Evolutionary conservation across 2,888 invertebrate species (phyloP), one percentile per base, ranked within the genome.

Genomic region (Oligia strigilis): DNA sequence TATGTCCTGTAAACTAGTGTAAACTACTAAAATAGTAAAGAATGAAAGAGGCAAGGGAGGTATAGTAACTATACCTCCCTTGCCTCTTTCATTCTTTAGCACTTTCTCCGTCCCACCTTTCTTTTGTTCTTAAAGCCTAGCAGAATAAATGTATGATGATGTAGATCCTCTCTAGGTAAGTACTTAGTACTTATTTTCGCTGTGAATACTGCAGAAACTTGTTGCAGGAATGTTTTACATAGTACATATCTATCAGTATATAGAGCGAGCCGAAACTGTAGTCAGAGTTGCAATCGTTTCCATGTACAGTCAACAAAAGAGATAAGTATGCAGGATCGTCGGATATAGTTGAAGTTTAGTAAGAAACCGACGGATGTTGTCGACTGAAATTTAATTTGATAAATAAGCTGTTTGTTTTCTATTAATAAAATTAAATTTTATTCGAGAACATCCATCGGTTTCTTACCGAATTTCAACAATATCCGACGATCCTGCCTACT

Each of bases 171-270:
- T 36, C 83, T n/a, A 29, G 60, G 43, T 23, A 40, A 43, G 58
- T 77, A 71, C 40, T 36, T 23, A 77, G 29, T 65, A 65, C 62
- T 64, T 83, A 71, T 11, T 11, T 60, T n/a, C 40, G 23, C n/a
- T 29, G 43, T n/a, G 58, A 81, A 64, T 67, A 75, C 62, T 72
- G 66, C 64, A 85, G 23, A 46, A 83, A 83, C 82, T 85, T 81
- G 86, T 72, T 85, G 74, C 71, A 19, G 4, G 8, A 36, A 36
- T 74, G 58, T 67, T 81, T 67, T 64, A 75, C 70, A 74, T 80
- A 62, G 40, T 62, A 65, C 62, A 36, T 58, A 71, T 36, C 36
- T 72, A 14, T 72, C 14, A 58, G 29, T 62, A 72, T 36, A 29
- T 40, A 40, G n/a, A 64, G 49, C 43, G 13, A 71, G 14, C 60